phyloP scores from a whole-genome alignment of 2,888 invertebrate genomes.

The Hydraecia micacea region DNA sequence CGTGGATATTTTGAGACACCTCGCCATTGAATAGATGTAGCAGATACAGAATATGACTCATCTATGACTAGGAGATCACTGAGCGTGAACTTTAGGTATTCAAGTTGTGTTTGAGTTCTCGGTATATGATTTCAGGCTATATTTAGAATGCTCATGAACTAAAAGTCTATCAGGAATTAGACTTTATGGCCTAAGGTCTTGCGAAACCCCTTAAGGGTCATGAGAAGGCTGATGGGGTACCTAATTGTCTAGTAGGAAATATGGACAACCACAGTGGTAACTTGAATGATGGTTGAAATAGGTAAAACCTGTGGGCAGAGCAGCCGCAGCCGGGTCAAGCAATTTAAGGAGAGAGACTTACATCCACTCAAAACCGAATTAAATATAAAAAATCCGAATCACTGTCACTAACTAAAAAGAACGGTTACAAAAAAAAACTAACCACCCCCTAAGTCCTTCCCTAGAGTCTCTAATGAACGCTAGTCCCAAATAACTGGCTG shows the following conservation, averaged over 20 bases:
- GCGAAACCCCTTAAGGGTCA: neutral
- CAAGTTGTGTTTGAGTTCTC: constrained; percentile 45
- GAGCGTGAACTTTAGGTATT: constrained; percentile 73
- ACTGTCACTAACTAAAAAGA: neutral
- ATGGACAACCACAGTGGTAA: too few species aligned
- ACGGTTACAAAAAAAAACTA: neutral
- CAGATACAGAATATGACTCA: constrained; percentile 80
- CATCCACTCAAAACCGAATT: neutral
- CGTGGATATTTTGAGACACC: constrained; percentile 64
- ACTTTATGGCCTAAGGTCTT: neutral
- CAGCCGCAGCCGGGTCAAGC: neutral
- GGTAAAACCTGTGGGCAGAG: neutral
- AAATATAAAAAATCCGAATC: neutral
- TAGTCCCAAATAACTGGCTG: too few species aligned
- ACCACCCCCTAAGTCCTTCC: too few species aligned
- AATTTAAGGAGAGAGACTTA: neutral
- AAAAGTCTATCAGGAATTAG: constrained; percentile 16
- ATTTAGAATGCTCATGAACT: constrained; percentile 51
- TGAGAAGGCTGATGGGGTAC: neutral
- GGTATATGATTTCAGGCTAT: constrained; percentile 57
- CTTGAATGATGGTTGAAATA: neutral
- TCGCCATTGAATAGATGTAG: constrained; percentile 73
- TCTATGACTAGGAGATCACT: constrained; percentile 73
- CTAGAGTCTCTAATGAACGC: neutral
- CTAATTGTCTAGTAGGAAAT: neutral